Conservation (phyloP, 2,113 vertebrate species). For the Hemiprocne comata region DNA sequence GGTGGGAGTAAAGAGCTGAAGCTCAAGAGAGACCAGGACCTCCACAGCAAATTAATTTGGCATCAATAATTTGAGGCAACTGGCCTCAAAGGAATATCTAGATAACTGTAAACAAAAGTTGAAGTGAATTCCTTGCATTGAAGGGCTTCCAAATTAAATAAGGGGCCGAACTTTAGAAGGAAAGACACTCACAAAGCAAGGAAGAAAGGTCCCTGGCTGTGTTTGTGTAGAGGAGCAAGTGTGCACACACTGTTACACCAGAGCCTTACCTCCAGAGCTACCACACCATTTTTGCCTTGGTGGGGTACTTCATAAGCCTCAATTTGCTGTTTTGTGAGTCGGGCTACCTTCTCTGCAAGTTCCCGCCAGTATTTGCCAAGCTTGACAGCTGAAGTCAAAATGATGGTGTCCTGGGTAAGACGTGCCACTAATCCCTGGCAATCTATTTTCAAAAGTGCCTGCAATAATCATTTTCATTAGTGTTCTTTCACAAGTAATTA, state of each 20-base stretch:
- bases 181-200: background rate
- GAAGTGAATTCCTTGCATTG: background rate
- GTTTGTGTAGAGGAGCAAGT: background rate
- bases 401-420: slow-evolving; percentile 88
- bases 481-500: background rate
- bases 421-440: slow-evolving; percentile 84
- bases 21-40: background rate
- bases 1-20: background rate
- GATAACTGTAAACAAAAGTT: background rate
- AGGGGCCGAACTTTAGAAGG: background rate
- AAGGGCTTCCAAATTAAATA: background rate
- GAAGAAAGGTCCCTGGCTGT: background rate
- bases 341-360: slow-evolving; percentile 85
- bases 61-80: background rate
- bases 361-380: slow-evolving; percentile 91
- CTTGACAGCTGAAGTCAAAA: slow-evolving; percentile 94
- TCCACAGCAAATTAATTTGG: background rate
- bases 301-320: slow-evolving; percentile 91
- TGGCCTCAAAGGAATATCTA: background rate
- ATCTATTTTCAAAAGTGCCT: slow-evolving; percentile 94
- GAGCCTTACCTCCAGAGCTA: slow-evolving; percentile 81
- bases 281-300: slow-evolving; percentile 78
- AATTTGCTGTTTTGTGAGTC: slow-evolving; percentile 88
- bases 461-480: slow-evolving; percentile 34
- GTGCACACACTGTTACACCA: background rate